Evolutionary conservation across 2,888 invertebrate genomes (phyloP).

Genomic region (Lampropteryx suffumata): DNA sequence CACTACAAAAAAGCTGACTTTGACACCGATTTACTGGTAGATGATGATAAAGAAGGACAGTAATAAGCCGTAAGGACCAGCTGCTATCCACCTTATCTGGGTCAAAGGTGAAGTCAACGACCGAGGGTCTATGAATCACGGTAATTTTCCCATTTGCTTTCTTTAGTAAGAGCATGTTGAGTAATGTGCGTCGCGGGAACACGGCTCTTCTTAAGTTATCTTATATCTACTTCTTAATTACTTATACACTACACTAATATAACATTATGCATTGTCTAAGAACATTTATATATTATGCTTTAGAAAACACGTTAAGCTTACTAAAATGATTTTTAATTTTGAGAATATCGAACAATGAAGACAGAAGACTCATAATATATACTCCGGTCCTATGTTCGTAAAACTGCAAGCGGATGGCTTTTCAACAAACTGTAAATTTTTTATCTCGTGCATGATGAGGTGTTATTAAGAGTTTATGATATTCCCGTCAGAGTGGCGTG

Average conservation of each 20-base stretch:
- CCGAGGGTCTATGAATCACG: constrained; percentile 15
- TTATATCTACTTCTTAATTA: not conserved
- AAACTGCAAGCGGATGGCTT: too few relatives aligned
- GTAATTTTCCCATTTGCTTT: constrained; percentile 24
- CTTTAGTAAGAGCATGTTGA: constrained; percentile 20
- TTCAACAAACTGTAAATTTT: too few relatives aligned
- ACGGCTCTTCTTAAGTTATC: not conserved
- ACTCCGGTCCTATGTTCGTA: too few relatives aligned
- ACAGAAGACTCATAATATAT: too few relatives aligned
- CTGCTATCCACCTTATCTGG: constrained; percentile 1
- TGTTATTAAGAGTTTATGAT: not conserved
- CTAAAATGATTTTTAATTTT: too few relatives aligned
- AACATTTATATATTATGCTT: too few relatives aligned
- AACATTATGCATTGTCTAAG: too few relatives aligned
- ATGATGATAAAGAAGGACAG: too few relatives aligned
- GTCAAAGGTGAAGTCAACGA: constrained; percentile 12
- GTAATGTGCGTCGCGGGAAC: constrained; percentile 10
- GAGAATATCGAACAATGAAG: too few relatives aligned
- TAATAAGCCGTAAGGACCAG: not conserved
- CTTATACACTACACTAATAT: too few relatives aligned
- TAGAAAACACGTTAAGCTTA: too few relatives aligned
- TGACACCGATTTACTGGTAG: not conserved
- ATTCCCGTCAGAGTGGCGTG: not conserved
- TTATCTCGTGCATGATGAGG: not conserved
- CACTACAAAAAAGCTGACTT: not conserved